A percentile compares a stretch with the other conserved stretches of the same genome.
These are phyloP conservation scores for Thaleichthys pacificus DNA, from an alignment of 2,797 vertebrate species.

Conservation along the genomic window DNA sequence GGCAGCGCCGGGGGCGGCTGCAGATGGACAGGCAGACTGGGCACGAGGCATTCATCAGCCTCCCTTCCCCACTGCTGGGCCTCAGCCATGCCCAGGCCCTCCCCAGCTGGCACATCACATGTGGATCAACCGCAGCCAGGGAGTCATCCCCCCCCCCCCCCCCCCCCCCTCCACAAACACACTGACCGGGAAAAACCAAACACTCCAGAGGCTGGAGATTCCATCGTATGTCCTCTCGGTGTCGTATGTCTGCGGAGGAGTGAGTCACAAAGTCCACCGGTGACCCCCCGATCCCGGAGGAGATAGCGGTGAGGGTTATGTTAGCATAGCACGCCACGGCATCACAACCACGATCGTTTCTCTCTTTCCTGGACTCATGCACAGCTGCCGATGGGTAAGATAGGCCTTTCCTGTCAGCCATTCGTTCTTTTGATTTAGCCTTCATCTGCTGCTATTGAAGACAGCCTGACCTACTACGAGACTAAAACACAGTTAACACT, in stretches of 20 bases:
- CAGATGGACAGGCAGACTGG: constrained; percentile 38
- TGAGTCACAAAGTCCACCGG: constrained; percentile 39
- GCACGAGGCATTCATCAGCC: constrained; percentile 19
- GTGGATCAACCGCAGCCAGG: constrained; percentile 10
- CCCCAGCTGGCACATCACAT: constrained; percentile 27
- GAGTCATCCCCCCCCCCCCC: not conserved
- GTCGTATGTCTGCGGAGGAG: constrained; percentile 25
- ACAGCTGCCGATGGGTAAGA: not conserved
- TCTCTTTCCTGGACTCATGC: not conserved
- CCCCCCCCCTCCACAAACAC: constrained; percentile 7
- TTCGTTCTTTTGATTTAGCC: not conserved
- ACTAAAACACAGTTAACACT: not conserved
- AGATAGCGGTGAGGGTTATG: constrained; percentile 15
- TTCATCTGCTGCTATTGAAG: not conserved
- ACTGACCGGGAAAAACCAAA: constrained; percentile 25
- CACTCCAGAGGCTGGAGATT: constrained; percentile 15
- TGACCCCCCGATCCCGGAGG: constrained; percentile 17
- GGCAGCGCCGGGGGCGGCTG: constrained; percentile 55
- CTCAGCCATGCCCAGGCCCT: constrained; percentile 44
- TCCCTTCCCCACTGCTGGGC: constrained; percentile 37
- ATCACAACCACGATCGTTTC: not conserved
- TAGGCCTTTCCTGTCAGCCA: not conserved
- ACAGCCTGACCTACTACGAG: not conserved
- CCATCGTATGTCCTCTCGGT: constrained; percentile 25
- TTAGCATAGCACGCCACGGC: constrained; percentile 10